These are phyloP conservation scores for Priocnemis perturbator DNA, from an alignment of 2,888 invertebrate genomes.

Conservation along the genomic window DNA sequence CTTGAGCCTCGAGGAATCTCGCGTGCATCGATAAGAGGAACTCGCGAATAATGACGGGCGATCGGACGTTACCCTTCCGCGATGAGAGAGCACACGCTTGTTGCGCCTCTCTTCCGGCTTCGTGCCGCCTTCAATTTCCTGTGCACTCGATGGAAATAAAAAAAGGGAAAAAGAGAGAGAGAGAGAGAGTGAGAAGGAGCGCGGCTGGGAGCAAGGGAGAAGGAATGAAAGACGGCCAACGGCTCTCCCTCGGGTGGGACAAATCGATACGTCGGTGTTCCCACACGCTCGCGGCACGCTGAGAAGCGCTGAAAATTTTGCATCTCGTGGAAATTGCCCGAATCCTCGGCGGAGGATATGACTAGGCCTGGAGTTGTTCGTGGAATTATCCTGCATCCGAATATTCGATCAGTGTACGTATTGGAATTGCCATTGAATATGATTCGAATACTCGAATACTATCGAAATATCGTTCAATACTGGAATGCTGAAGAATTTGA, in stretches of 20 bases:
- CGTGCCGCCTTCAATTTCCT: slow-evolving; percentile 33
- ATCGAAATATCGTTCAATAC: no score
- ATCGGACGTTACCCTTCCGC: slow-evolving; percentile 41
- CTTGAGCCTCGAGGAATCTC: no score
- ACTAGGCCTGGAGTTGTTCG: no score
- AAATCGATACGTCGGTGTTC: not conserved
- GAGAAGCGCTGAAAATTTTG: no score
- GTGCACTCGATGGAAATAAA: slow-evolving; percentile 30
- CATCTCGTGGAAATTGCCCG: not conserved
- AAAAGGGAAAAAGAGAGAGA: no score
- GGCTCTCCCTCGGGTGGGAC: not conserved
- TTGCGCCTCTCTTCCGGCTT: slow-evolving; percentile 40
- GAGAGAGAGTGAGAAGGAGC: no score
- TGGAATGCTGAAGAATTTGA: no score
- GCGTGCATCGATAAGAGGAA: slow-evolving; percentile 23
- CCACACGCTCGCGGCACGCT: not conserved
- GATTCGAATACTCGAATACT: no score
- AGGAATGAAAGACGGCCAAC: not conserved
- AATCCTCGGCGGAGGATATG: no score
- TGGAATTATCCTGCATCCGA: no score
- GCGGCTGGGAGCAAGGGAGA: not conserved
- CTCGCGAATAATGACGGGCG: slow-evolving; percentile 22
- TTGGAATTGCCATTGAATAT: no score
- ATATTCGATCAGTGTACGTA: no score
- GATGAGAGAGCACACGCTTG: slow-evolving; percentile 30